Evolutionary conservation across 64 coral and sea anemone genomes (phyloP).

Genomic region (Hydrozoanthus tunicans): DNA sequence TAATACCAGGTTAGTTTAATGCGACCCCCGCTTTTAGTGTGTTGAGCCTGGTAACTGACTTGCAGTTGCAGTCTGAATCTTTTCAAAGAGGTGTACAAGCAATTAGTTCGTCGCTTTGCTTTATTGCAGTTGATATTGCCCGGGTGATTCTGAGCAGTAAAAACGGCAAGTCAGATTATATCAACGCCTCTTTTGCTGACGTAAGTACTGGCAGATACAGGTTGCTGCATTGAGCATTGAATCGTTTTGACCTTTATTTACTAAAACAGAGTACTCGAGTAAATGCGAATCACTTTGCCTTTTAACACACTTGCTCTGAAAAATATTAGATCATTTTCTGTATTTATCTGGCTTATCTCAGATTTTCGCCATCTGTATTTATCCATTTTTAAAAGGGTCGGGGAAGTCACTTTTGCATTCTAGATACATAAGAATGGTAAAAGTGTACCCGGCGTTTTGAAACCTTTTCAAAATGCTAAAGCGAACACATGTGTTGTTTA

Average conservation of each 20-base stretch:
- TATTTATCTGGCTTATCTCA: no score
- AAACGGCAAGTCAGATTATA: slow-evolving; percentile 10
- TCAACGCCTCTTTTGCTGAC: slow-evolving; percentile 60
- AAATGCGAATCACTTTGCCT: not conserved
- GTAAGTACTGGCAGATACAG: slow-evolving; percentile 7
- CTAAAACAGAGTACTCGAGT: not conserved
- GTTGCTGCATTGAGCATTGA: not conserved
- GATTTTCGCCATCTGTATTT: no score
- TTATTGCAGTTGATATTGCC: slow-evolving; percentile 14
- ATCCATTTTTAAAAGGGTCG: no score
- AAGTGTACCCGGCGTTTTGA: no score
- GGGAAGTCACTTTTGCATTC: no score
- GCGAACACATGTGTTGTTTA: no score
- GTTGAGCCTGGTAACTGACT: not conserved
- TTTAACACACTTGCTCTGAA: not conserved
- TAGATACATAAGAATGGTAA: no score
- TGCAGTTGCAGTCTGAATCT: not conserved
- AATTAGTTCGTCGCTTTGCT: not conserved
- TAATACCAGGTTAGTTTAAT: slow-evolving; percentile 27
- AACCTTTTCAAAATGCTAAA: no score
- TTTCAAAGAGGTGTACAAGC: not conserved
- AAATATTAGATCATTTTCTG: no score
- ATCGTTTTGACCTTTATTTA: not conserved
- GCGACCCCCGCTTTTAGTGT: not conserved
- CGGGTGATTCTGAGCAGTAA: slow-evolving; percentile 47